These are phyloP conservation scores for Cacatua alba DNA, from an alignment of 2,113 vertebrate species.

Conservation along the genomic window DNA sequence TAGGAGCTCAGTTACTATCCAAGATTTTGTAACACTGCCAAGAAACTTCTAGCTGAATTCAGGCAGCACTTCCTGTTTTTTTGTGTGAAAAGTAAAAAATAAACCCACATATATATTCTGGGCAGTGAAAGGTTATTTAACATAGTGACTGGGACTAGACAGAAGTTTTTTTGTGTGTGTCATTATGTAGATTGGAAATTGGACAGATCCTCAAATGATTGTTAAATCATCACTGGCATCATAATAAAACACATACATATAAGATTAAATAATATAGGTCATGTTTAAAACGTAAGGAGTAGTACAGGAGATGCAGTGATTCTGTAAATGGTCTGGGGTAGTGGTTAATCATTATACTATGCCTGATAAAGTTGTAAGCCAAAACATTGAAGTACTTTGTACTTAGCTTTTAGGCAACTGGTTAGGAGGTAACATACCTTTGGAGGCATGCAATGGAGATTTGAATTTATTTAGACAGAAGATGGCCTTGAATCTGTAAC, in stretches of 20 bases:
- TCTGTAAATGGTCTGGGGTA: not conserved
- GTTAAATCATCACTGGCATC: not conserved
- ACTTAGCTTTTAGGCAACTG: not conserved
- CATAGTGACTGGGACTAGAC: not conserved
- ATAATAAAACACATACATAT: not conserved
- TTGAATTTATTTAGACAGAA: not conserved
- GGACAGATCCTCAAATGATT: not conserved
- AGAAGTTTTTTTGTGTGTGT: not conserved
- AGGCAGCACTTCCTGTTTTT: not conserved
- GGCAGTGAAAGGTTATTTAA: not conserved
- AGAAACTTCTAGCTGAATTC: not conserved
- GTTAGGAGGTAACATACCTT: not conserved
- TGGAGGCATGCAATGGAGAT: not conserved
- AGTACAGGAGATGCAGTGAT: not conserved
- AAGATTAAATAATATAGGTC: not conserved
- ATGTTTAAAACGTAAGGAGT: not conserved
- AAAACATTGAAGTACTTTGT: not conserved
- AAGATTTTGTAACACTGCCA: not conserved
- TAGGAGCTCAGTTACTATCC: not conserved
- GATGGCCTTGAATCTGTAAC: not conserved
- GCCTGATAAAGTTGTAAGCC: not conserved
- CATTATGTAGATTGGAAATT: not conserved
- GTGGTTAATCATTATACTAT: not conserved
- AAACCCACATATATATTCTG: not conserved
- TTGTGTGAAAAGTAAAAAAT: not conserved